Evolutionary conservation across 1,140 invertebrate species (phyloP).

Genomic region (Myzus persicae): DNA sequence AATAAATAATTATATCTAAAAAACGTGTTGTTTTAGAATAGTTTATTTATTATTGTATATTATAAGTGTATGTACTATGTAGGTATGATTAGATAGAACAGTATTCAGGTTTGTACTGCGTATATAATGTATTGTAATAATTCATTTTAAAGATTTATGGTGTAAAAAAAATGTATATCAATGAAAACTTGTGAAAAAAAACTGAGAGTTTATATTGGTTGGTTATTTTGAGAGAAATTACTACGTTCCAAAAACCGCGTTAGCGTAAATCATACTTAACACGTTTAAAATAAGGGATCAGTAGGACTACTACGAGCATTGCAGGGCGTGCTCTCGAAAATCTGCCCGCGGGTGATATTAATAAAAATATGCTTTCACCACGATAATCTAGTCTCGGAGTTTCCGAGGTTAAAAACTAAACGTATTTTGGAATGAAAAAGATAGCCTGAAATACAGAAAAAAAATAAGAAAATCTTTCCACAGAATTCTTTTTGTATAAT

Average conservation of each 20-base stretch:
- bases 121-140: neutral
- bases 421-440: constrained; percentile 34
- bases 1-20: neutral
- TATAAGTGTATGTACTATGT: neutral
- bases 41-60: neutral
- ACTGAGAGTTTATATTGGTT: constrained; percentile 1
- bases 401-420: constrained; percentile 4
- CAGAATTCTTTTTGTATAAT: constrained; percentile 19
- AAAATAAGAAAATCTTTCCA: neutral
- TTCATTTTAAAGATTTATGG: neutral
- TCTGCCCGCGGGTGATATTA: constrained; percentile 17
- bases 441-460: neutral
- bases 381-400: neutral
- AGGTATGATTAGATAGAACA: neutral
- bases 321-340: constrained; percentile 23
- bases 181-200: neutral
- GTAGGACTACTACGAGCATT: neutral
- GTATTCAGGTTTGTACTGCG: neutral
- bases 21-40: neutral
- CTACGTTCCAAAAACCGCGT: neutral
- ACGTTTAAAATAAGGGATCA: constrained; percentile 32
- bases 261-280: constrained; percentile 2
- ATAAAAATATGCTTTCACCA: constrained; percentile 20
- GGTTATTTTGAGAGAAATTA: neutral
- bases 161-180: neutral